Percentiles rank a stretch among this genome's conserved stretches.
Evolutionary conservation across 2,888 invertebrate genomes (phyloP).

Genomic region (Spilarctia lutea): DNA sequence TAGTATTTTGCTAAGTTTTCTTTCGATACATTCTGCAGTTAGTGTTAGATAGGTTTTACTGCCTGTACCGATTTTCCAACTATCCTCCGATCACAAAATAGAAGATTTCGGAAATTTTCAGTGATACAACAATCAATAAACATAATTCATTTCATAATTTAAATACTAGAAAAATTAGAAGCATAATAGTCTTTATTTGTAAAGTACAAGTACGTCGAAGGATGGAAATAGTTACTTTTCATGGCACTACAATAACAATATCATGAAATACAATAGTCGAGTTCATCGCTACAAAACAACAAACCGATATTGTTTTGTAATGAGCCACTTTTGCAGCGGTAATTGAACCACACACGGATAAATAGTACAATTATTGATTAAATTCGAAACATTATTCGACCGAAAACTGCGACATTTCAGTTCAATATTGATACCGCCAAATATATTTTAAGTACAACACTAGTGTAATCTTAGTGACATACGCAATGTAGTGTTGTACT

Average conservation of each 20-base stretch:
- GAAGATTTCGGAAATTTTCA: background rate
- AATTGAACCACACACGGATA: slow-evolving; percentile 23
- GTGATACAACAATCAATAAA: background rate
- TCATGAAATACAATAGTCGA: background rate
- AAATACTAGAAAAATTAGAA: background rate
- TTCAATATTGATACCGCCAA: slow-evolving; percentile 38
- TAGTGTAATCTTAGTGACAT: slow-evolving; percentile 29
- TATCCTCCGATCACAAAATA: background rate
- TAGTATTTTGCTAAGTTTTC: background rate
- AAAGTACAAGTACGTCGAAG: background rate
- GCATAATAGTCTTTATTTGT: background rate
- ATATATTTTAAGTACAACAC: slow-evolving; percentile 34
- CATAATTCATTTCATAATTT: background rate
- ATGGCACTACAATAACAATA: background rate
- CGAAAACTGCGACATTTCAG: slow-evolving; percentile 43
- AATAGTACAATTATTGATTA: slow-evolving; percentile 30
- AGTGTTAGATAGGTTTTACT: background rate
- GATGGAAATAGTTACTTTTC: background rate
- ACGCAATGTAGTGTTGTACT: slow-evolving; percentile 18
- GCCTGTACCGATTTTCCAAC: background rate
- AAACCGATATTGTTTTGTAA: background rate
- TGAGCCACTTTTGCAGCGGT: background rate
- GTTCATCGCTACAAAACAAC: background rate
- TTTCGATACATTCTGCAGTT: background rate
- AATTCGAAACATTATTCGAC: slow-evolving; percentile 30